These are phyloP conservation scores for Cepphus grylle DNA, from an alignment of 2,113 vertebrate species.

Conservation along the genomic window DNA sequence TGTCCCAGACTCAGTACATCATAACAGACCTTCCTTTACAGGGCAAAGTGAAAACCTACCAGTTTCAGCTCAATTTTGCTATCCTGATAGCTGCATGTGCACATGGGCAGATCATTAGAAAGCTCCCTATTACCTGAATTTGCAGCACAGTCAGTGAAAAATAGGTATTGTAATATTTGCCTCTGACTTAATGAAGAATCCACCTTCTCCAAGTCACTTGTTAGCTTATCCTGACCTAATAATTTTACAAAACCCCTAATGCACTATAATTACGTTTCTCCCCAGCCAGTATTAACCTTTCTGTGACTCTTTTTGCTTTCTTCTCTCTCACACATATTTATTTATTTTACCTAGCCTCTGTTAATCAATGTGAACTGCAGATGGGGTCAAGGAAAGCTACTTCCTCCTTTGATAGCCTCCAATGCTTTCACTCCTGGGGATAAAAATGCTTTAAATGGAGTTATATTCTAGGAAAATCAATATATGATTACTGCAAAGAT, in stretches of 20 bases:
- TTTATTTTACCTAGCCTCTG: slow-evolving; percentile 80
- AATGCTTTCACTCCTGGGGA: slow-evolving; percentile 83
- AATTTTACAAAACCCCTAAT: slow-evolving; percentile 87
- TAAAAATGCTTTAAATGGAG: slow-evolving; percentile 93
- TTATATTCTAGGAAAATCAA: slow-evolving; percentile 92
- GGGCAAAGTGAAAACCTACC: background rate
- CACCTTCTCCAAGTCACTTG: slow-evolving; percentile 73
- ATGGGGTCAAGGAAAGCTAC: slow-evolving; percentile 86
- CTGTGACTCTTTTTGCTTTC: slow-evolving; percentile 75
- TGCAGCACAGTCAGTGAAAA: background rate
- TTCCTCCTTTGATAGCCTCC: slow-evolving; percentile 87
- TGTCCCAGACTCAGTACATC: background rate
- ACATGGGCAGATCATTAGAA: background rate
- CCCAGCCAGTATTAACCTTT: slow-evolving; percentile 84
- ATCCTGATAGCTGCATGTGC: background rate
- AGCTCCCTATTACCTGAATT: background rate
- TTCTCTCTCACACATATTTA: slow-evolving; percentile 62
- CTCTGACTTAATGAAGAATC: slow-evolving; percentile 65
- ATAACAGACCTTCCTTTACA: background rate
- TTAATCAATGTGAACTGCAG: slow-evolving; percentile 95
- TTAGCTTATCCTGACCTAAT: slow-evolving; percentile 84
- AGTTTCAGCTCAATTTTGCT: background rate
- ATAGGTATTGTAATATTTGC: background rate
- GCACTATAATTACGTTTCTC: slow-evolving; percentile 84
- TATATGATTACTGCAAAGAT: slow-evolving; percentile 95